Evolutionary conservation across 2,888 invertebrate species (phyloP).

Genomic region (Cephalotes varians): DNA sequence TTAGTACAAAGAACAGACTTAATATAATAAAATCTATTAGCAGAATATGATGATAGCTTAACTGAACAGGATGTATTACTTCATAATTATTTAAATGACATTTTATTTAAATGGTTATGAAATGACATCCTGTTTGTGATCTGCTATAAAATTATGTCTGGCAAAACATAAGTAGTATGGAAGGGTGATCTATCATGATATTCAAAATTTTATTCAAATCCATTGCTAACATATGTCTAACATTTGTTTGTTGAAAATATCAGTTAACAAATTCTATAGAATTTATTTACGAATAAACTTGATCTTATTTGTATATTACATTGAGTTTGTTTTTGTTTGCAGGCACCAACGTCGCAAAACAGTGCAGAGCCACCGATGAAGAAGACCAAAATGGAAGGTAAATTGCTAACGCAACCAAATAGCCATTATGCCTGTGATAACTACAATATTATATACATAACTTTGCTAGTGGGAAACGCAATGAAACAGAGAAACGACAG

Average conservation of each 20-base stretch:
- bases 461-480: constrained; percentile 74
- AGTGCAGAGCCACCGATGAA: constrained; percentile 81
- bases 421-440: constrained; percentile 67
- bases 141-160: background rate
- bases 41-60: no score
- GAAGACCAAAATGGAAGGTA: constrained; percentile 84
- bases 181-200: background rate
- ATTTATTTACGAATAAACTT: background rate
- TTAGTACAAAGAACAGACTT: no score
- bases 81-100: no score
- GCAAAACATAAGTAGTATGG: background rate
- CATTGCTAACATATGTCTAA: background rate
- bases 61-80: no score
- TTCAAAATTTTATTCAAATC: background rate
- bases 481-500: constrained; percentile 71
- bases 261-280: background rate
- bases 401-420: constrained; percentile 80
- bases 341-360: constrained; percentile 80
- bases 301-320: no score
- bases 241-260: background rate
- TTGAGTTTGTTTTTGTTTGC: constrained; percentile 8
- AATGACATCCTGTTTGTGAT: background rate
- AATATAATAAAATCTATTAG: no score
- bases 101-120: no score
- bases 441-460: constrained; percentile 70